Evolutionary conservation across 2,888 invertebrate species (phyloP).

Genomic region (Unio pictorum): DNA sequence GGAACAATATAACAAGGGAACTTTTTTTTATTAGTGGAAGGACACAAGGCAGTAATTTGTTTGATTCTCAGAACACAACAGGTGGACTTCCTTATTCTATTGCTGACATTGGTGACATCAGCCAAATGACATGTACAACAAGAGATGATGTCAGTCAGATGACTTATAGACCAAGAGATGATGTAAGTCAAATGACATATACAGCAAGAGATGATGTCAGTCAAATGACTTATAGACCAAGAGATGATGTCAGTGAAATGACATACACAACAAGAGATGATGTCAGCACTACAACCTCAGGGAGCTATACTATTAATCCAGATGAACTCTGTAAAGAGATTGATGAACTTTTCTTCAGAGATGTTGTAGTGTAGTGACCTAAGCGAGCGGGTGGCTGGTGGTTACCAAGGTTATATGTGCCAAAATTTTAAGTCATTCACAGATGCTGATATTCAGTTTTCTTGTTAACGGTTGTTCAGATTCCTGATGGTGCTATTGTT

Average conservation of each 20-base stretch:
- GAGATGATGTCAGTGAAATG: constrained; percentile 48
- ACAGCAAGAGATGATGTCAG: constrained; percentile 52
- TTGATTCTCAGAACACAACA: constrained; percentile 43
- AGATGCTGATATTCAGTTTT: too few relatives aligned
- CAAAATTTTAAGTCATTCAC: too few relatives aligned
- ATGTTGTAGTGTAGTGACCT: constrained; percentile 52
- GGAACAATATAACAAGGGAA: constrained; percentile 21
- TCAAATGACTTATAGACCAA: too few relatives aligned
- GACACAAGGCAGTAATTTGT: constrained; percentile 29
- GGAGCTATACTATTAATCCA: constrained; percentile 67
- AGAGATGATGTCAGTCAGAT: constrained; percentile 45
- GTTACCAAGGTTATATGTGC: too few relatives aligned
- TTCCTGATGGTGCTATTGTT: too few relatives aligned
- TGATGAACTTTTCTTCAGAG: constrained; percentile 66
- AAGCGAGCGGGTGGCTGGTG: too few relatives aligned
- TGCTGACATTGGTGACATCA: constrained; percentile 42
- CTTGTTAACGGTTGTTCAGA: too few relatives aligned
- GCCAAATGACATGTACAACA: constrained; percentile 40
- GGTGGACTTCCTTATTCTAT: constrained; percentile 52
- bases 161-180: constrained; percentile 15
- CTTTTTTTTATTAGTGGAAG: constrained; percentile 34
- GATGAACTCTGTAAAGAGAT: constrained; percentile 68
- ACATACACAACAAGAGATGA: constrained; percentile 48
- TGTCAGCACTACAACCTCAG: constrained; percentile 62
- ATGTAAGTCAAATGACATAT: constrained; percentile 44